These are phyloP conservation scores for Malachius bipustulatus DNA, from an alignment of 2,888 invertebrate species.

Conservation along the genomic window DNA sequence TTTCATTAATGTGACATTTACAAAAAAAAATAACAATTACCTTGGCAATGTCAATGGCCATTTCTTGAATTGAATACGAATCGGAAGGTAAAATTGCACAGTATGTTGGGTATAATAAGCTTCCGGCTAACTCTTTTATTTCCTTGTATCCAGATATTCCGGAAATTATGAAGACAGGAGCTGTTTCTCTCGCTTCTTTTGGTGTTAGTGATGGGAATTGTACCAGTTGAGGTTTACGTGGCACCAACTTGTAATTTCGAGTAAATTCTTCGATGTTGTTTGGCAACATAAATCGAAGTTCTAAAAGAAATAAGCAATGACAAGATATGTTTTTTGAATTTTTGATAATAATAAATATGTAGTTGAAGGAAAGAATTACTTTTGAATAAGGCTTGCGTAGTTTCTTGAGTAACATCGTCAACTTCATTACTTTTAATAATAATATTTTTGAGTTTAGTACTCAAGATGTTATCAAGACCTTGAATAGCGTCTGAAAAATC, in stretches of 20 bases:
- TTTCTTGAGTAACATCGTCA: conserved; percentile 27
- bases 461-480: conserved; percentile 30
- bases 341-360: too few relatives aligned
- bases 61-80: conserved; percentile 23
- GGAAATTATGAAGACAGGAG: conserved; percentile 35
- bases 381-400: conserved; percentile 30
- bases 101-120: conserved; percentile 34
- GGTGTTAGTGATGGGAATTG: conserved; percentile 33
- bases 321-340: too few relatives aligned
- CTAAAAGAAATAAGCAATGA: conserved; percentile 22
- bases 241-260: conserved; percentile 22
- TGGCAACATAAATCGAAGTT: conserved; percentile 30
- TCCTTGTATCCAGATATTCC: conserved; percentile 29
- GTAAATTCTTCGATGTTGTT: conserved; percentile 25
- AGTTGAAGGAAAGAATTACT: conserved; percentile 30
- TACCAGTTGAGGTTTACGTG: conserved; percentile 27
- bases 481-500: conserved; percentile 27
- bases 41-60: conserved; percentile 28
- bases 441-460: conserved; percentile 25
- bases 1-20: not conserved
- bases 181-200: conserved; percentile 30
- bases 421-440: conserved; percentile 28
- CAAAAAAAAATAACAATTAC: conserved; percentile 18
- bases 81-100: conserved; percentile 30
- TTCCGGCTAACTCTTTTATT: conserved; percentile 26